Percentiles rank a stretch among this genome's conserved stretches.
phyloP scores from a whole-genome alignment of 2,888 invertebrate species.

The Yponomeuta evonymella region DNA sequence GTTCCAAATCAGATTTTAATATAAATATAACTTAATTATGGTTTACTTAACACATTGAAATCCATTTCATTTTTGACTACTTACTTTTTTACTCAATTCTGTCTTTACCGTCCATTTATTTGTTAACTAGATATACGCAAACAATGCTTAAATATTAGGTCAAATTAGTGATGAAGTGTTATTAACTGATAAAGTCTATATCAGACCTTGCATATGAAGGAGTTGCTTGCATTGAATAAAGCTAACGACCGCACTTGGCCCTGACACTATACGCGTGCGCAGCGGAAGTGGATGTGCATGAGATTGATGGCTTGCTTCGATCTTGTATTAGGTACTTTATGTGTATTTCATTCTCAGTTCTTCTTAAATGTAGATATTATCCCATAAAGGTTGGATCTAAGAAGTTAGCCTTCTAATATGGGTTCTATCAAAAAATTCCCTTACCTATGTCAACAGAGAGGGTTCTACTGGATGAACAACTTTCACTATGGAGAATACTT shows the following conservation, averaged over 20 bases:
- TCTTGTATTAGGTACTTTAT: not conserved
- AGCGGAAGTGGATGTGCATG: slow-evolving; percentile 24
- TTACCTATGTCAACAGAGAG: too few relatives aligned
- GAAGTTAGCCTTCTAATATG: too few relatives aligned
- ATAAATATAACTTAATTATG: too few relatives aligned
- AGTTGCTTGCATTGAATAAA: slow-evolving; percentile 4
- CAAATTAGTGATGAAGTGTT: too few relatives aligned
- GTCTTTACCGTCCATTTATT: too few relatives aligned
- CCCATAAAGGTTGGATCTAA: not conserved
- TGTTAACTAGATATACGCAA: too few relatives aligned
- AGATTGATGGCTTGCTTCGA: not conserved
- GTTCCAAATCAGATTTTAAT: too few relatives aligned
- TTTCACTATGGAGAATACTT: not conserved
- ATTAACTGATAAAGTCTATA: not conserved
- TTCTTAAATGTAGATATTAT: not conserved
- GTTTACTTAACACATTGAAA: too few relatives aligned
- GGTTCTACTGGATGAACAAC: not conserved
- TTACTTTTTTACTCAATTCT: too few relatives aligned
- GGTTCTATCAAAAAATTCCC: too few relatives aligned
- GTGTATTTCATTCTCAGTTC: not conserved
- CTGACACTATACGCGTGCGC: slow-evolving; percentile 18
- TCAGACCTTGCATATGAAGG: not conserved
- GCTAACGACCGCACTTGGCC: slow-evolving; percentile 14
- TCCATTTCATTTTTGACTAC: too few relatives aligned
- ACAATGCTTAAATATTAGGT: too few relatives aligned